These are phyloP conservation scores for Mactromeris polynyma DNA, from an alignment of 2,888 invertebrate genomes.

Conservation along the genomic window DNA sequence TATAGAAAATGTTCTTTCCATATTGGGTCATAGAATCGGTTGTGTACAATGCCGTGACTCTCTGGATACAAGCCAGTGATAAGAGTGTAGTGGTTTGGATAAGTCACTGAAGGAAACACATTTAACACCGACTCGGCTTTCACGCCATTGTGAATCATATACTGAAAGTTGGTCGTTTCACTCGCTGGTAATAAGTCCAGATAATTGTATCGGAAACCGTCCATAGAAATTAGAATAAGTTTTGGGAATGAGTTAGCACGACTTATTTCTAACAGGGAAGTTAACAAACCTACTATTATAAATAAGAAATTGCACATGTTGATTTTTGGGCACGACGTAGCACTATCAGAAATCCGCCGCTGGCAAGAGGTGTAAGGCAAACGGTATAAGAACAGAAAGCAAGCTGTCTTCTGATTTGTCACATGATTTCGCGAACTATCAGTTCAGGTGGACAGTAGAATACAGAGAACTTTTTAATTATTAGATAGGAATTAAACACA, in stretches of 20 bases:
- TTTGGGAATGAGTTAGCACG: constrained; percentile 54
- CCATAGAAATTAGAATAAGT: constrained; percentile 84
- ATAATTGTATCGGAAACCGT: constrained; percentile 91
- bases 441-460: neutral
- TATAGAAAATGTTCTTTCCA: constrained; percentile 72
- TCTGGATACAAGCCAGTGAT: constrained; percentile 90
- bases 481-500: neutral
- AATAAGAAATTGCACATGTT: neutral
- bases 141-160: constrained; percentile 89
- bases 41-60: constrained; percentile 91
- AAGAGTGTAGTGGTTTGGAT: constrained; percentile 92
- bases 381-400: neutral
- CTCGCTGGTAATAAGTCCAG: constrained; percentile 87
- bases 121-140: constrained; percentile 88
- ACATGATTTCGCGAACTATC: neutral
- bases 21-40: constrained; percentile 89
- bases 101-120: constrained; percentile 90
- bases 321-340: neutral
- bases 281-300: neutral
- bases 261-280: neutral
- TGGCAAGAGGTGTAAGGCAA: neutral
- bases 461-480: neutral
- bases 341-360: neutral
- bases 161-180: constrained; percentile 89
- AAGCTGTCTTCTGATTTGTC: neutral